Conservation (phyloP, 2,113 vertebrate species). For the Psettodes erumei region DNA sequence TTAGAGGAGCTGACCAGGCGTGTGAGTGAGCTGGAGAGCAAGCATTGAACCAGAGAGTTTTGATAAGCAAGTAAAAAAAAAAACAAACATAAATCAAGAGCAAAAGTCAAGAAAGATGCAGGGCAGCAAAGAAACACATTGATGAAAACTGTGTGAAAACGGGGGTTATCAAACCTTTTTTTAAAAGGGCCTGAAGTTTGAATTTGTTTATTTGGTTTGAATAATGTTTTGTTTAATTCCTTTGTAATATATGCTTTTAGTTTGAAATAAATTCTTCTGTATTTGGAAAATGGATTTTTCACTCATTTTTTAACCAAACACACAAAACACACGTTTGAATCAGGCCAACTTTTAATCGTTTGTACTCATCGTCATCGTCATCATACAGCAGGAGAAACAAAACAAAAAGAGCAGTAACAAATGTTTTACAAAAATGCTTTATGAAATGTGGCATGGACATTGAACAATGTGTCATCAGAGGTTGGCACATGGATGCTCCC, state of each 20-base stretch:
- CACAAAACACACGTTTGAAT: slow-evolving; percentile 6
- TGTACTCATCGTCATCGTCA: not conserved
- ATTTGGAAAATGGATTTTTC: slow-evolving; percentile 57
- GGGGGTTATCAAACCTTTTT: slow-evolving; percentile 16
- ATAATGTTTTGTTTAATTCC: slow-evolving; percentile 21
- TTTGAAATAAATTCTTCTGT: slow-evolving; percentile 75
- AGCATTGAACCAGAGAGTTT: slow-evolving; percentile 55
- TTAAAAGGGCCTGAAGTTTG: slow-evolving; percentile 38
- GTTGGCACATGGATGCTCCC: slow-evolving; percentile 29
- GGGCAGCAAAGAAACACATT: not conserved
- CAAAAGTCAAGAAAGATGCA: slow-evolving; percentile 6
- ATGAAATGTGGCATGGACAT: not conserved
- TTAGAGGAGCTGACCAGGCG: slow-evolving; percentile 84
- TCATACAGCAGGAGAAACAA: slow-evolving; percentile 26
- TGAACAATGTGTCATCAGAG: not conserved
- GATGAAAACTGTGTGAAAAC: too few species aligned
- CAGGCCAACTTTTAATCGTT: slow-evolving; percentile 33
- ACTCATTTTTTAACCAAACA: not conserved
- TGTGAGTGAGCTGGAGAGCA: slow-evolving; percentile 84
- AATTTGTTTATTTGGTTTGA: slow-evolving; percentile 63
- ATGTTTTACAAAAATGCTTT: not conserved
- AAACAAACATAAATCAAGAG: slow-evolving; percentile 17
- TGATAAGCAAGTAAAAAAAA: not conserved
- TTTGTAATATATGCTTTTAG: slow-evolving; percentile 79
- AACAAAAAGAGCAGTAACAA: not conserved